A percentile compares a stretch with the other conserved stretches of the same genome.
These are phyloP conservation scores for Ormyrus pomaceus DNA, from an alignment of 2,888 invertebrate genomes.

Conservation along the genomic window DNA sequence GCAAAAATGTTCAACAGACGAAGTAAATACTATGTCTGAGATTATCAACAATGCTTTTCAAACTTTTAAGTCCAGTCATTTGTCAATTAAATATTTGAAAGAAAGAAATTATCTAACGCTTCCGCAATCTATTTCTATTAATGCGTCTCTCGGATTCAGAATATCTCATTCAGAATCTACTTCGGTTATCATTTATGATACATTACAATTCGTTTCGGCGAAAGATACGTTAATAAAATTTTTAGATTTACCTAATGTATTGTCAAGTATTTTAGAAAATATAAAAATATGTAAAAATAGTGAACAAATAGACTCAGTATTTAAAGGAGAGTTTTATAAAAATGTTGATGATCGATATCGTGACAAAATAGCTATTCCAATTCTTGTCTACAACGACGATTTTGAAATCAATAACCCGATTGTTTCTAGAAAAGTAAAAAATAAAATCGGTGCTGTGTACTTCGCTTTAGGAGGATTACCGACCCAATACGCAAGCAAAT, in stretches of 20 bases:
- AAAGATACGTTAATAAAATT: slow-evolving; percentile 53
- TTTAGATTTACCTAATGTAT: slow-evolving; percentile 57
- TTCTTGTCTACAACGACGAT: slow-evolving; percentile 58
- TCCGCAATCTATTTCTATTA: slow-evolving; percentile 1
- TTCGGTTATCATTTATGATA: neutral
- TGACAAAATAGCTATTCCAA: slow-evolving; percentile 35
- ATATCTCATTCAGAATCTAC: neutral
- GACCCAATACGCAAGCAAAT: slow-evolving; percentile 49
- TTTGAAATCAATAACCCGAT: slow-evolving; percentile 60
- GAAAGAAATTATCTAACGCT: neutral
- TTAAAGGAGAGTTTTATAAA: slow-evolving; percentile 47
- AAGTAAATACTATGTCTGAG: neutral
- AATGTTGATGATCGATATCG: slow-evolving; percentile 45
- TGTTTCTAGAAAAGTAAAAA: slow-evolving; percentile 52
- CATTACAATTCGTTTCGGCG: slow-evolving; percentile 34
- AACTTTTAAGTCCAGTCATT: slow-evolving; percentile 18
- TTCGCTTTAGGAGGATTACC: slow-evolving; percentile 55
- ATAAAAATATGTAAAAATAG: slow-evolving; percentile 47
- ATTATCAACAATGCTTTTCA: slow-evolving; percentile 15
- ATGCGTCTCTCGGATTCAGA: neutral
- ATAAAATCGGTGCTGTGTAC: slow-evolving; percentile 59
- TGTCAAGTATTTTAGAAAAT: slow-evolving; percentile 47
- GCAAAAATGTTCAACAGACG: neutral
- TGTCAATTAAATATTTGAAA: slow-evolving; percentile 16
- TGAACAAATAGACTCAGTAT: slow-evolving; percentile 30